Percentiles rank a stretch among this genome's conserved stretches.
Evolutionary conservation across 1,140 invertebrate species (phyloP).

Genomic region (Heliconius eleuchia): DNA sequence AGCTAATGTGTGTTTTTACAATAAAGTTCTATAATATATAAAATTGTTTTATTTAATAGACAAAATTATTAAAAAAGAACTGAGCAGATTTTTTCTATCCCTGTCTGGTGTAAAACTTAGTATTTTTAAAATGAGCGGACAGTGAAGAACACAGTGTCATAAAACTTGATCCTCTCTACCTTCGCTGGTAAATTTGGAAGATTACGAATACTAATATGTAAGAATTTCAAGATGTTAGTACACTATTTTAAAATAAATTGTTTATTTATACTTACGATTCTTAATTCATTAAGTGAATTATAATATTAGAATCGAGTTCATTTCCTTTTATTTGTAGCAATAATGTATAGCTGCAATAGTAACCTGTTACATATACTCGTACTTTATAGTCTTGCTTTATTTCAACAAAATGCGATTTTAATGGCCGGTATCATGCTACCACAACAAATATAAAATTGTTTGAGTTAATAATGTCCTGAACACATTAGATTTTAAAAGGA

Average conservation of each 20-base stretch:
- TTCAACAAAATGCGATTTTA: constrained; percentile 53
- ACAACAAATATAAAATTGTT: constrained; percentile 49
- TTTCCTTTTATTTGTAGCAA: constrained; percentile 19
- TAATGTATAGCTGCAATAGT: constrained; percentile 13
- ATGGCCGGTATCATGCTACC: constrained; percentile 48
- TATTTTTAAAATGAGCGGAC: too few relatives aligned
- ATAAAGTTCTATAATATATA: constrained; percentile 16
- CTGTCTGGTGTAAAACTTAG: too few relatives aligned
- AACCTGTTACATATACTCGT: constrained; percentile 16
- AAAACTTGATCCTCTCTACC: too few relatives aligned
- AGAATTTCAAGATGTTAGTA: not conserved
- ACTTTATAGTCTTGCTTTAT: constrained; percentile 29
- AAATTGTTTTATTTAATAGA: not conserved
- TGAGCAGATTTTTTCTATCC: too few relatives aligned
- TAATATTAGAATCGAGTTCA: not conserved
- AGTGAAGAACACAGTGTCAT: too few relatives aligned
- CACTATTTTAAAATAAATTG: not conserved
- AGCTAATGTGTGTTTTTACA: not conserved
- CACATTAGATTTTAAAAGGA: constrained; percentile 30
- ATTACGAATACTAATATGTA: not conserved
- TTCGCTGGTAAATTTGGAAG: not conserved
- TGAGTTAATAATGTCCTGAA: constrained; percentile 42
- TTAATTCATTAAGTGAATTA: not conserved
- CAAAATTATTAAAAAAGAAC: not conserved
- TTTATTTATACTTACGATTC: too few relatives aligned